Conservation (phyloP, 2,888 invertebrate species). For the Leptinotarsa rubiginosa region DNA sequence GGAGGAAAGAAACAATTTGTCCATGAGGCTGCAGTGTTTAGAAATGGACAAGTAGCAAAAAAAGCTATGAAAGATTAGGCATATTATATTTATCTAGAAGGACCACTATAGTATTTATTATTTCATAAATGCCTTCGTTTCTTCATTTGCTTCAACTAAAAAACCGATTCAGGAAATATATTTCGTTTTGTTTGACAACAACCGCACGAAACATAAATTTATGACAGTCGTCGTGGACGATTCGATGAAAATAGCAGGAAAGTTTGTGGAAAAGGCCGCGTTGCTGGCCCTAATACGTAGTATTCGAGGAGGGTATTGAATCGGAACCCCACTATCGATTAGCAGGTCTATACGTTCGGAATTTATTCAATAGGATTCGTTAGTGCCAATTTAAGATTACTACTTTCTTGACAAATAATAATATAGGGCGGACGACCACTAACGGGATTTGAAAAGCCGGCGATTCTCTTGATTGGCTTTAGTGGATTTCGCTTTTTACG, state of each 20-base stretch:
- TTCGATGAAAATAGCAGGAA: constrained; percentile 23
- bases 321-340: constrained; percentile 60
- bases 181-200: not conserved
- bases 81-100: too few species aligned
- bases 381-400: constrained; percentile 65
- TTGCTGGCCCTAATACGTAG: not conserved
- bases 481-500: constrained; percentile 34
- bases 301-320: constrained; percentile 37
- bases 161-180: not conserved
- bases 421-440: constrained; percentile 49
- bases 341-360: constrained; percentile 60
- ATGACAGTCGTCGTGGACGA: constrained; percentile 4
- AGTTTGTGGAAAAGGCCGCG: constrained; percentile 8
- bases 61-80: too few species aligned
- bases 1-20: too few species aligned
- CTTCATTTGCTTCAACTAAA: too few species aligned
- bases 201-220: not conserved
- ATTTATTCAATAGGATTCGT: constrained; percentile 65
- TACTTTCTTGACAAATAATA: constrained; percentile 62
- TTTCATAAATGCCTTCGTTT: too few species aligned
- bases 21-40: too few species aligned
- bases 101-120: too few species aligned
- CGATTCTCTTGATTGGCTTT: constrained; percentile 41
- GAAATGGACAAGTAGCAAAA: too few species aligned
- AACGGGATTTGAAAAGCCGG: constrained; percentile 36